Evolutionary conservation across 2,113 vertebrate species (phyloP).

Genomic region (Chaetorhynchus papuensis): DNA sequence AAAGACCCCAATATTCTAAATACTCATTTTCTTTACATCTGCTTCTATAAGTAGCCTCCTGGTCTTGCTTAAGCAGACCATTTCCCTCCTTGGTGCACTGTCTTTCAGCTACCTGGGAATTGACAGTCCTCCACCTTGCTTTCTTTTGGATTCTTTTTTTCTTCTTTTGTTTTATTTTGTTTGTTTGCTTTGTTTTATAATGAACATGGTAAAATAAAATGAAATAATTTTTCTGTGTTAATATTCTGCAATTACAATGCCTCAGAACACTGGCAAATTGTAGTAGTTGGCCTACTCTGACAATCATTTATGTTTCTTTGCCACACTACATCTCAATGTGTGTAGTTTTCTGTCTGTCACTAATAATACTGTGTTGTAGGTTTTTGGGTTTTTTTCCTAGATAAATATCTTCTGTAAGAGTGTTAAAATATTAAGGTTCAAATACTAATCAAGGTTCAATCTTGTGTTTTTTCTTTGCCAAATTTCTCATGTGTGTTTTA

Average conservation of each 20-base stretch:
- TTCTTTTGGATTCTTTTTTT: neutral
- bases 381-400: neutral
- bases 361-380: neutral
- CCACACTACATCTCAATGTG: neutral
- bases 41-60: neutral
- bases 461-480: neutral
- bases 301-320: neutral
- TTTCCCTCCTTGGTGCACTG: accelerated
- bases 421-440: neutral
- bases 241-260: neutral
- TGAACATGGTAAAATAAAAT: neutral
- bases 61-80: neutral
- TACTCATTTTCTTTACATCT: neutral
- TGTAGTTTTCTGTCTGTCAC: neutral
- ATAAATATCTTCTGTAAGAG: neutral
- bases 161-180: too few relatives aligned
- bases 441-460: neutral
- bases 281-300: neutral
- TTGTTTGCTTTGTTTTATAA: neutral
- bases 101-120: neutral
- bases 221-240: neutral
- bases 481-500: neutral
- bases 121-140: neutral
- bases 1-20: neutral
- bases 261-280: neutral